Base-by-base conservation (phyloP, 1,140 invertebrate genomes). In the Zaprionus nigranus region DNA sequence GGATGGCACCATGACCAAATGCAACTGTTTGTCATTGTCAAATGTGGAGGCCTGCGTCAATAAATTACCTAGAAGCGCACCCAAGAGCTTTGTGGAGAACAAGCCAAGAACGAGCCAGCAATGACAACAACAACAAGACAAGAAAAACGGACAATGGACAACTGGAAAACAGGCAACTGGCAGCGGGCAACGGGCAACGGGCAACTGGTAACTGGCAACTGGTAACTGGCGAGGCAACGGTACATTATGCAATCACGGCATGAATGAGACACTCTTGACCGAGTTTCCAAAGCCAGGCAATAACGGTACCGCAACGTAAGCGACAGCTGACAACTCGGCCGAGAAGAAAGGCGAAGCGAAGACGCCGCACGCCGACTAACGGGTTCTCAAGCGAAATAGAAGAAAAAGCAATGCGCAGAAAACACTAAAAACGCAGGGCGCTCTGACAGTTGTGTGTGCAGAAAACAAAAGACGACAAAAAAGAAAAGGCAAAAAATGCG, bases 251-350 rank as follows among this genome's bases (percentile, higher is more conserved):
- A 91, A 91, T 90, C 86, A 90, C 90, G 88, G 82, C 90, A 91
- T 91, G 85, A 90, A 84, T 86, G 81, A 90, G 90, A 91, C 90
- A 91, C 90, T 91, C 90, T 91, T 91, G 90, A 91, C 90, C 90
- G 90, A 91, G 82, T 91, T 91, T 91, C 87, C 86, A 78, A 75
- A 90, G 86, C 74, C 90, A 87, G 82, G 82, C 86, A 82, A 74
- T 90, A 90, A 90, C 85, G 85, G 85, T 90, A 88, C 77, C 74
- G 74, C 81, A 63, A 84, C 78, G 82, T 79, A 90, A 79, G 85
- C 86, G 85, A 86, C 86, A 90, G 82, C 82, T 90, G 86, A 90
- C 86, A 90, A 81, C 34, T 26, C 46, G 53, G 56, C 43, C 54
- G 24, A 53, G 28, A 63, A 65, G 51, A 66, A 22, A 82, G 61